These are phyloP conservation scores for Anhinga rufa DNA, from an alignment of 2,113 vertebrate species.

Conservation along the genomic window DNA sequence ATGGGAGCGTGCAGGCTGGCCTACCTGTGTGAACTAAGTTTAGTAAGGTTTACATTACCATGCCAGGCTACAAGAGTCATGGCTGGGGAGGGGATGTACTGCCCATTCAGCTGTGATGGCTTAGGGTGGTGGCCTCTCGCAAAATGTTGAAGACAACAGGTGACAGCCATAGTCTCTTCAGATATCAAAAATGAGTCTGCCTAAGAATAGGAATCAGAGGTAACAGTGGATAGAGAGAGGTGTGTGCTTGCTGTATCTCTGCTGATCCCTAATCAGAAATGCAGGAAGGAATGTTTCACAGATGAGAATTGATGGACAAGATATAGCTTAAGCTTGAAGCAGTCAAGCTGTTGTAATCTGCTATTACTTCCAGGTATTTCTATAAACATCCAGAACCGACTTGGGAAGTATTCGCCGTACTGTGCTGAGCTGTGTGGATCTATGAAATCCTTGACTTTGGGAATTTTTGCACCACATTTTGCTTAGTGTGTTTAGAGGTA, in stretches of 20 bases:
- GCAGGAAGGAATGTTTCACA: background rate
- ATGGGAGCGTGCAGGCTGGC: background rate
- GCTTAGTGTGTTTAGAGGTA: background rate
- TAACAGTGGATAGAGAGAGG: background rate
- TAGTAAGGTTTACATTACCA: rapidly evolving
- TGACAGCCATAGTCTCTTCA: background rate
- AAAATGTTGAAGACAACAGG: background rate
- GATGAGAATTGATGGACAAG: background rate
- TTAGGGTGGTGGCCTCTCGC: background rate
- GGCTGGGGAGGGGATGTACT: background rate
- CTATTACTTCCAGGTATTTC: background rate
- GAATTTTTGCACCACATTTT: background rate
- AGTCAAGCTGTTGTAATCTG: background rate
- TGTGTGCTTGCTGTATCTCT: background rate
- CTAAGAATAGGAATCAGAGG: background rate
- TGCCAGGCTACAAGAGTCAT: background rate
- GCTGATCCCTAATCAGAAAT: background rate
- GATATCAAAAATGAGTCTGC: background rate
- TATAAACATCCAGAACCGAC: background rate
- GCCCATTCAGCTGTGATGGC: background rate
- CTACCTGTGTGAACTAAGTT: rapidly evolving
- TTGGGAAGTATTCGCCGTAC: background rate
- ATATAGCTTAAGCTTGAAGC: background rate
- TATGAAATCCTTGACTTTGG: background rate
- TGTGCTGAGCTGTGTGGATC: background rate